These are phyloP conservation scores for Cecidostiba fungosa DNA, from an alignment of 2,888 invertebrate genomes.

Conservation along the genomic window DNA sequence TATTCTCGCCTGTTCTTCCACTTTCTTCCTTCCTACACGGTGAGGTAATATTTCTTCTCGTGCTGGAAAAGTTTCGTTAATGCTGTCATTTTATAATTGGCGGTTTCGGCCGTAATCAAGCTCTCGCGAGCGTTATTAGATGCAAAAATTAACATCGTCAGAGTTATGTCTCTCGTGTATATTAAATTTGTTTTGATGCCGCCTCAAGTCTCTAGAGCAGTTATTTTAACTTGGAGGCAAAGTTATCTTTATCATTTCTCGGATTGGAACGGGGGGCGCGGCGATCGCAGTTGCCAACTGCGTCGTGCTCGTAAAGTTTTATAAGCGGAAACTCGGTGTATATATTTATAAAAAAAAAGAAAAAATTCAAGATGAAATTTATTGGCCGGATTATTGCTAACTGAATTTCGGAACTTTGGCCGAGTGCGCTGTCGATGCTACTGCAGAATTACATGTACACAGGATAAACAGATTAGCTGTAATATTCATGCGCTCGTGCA, in stretches of 20 bases:
- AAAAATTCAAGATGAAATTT: background rate
- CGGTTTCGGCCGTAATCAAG: constrained; percentile 25
- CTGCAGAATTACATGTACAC: background rate
- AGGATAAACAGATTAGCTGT: background rate
- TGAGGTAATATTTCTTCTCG: background rate
- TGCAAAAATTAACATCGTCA: constrained; percentile 33
- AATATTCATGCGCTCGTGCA: too few relatives aligned
- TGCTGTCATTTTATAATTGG: constrained; percentile 51
- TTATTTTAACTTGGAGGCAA: constrained; percentile 18
- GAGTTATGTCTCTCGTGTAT: constrained; percentile 18
- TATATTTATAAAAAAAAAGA: background rate
- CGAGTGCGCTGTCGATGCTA: background rate
- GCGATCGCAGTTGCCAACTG: background rate
- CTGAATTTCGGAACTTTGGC: background rate
- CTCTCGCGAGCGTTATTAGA: constrained; percentile 35
- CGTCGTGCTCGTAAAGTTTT: background rate
- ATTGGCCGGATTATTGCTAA: background rate
- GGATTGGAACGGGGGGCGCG: background rate
- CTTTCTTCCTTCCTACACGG: background rate
- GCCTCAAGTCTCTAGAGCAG: background rate
- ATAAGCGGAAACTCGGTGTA: background rate
- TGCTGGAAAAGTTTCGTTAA: constrained; percentile 40
- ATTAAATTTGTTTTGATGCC: constrained; percentile 39
- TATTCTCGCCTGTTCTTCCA: background rate
- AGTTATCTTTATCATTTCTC: constrained; percentile 37